phyloP scores from a whole-genome alignment of 2,113 vertebrate genomes.

The Sapajus apella region DNA sequence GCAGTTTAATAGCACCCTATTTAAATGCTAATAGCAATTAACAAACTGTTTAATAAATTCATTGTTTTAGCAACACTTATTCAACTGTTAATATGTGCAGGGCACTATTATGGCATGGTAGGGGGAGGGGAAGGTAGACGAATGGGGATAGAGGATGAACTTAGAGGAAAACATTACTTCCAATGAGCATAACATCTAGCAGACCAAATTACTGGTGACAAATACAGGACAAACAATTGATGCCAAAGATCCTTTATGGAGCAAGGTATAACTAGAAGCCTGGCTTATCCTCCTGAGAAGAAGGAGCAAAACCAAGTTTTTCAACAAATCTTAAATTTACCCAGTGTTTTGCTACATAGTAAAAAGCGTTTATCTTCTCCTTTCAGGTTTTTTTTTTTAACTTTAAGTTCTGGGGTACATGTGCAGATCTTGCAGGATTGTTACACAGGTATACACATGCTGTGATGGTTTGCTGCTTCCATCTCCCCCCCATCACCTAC shows the following conservation, averaged over 20 bases:
- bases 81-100: neutral
- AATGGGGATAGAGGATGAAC: neutral
- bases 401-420: too few species aligned
- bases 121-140: neutral
- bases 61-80: conserved; percentile 36
- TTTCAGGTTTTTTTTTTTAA: neutral
- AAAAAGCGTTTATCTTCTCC: conserved; percentile 9
- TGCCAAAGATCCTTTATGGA: conserved; percentile 3
- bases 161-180: neutral
- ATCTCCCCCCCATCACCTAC: too few species aligned
- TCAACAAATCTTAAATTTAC: conserved; percentile 59
- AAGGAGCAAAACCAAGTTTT: neutral
- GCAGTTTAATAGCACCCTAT: neutral
- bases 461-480: too few species aligned
- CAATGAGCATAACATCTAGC: neutral
- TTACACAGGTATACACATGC: too few species aligned
- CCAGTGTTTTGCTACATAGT: conserved; percentile 1
- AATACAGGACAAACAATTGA: neutral
- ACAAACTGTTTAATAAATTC: neutral
- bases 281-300: neutral
- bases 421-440: too few species aligned
- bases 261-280: neutral
- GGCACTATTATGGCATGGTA: neutral
- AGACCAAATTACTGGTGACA: neutral
- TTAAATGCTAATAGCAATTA: neutral